Base-by-base conservation (phyloP, 30 jellyfish, hydroid and myxozoan genomes). In the Morbakka virulenta region DNA sequence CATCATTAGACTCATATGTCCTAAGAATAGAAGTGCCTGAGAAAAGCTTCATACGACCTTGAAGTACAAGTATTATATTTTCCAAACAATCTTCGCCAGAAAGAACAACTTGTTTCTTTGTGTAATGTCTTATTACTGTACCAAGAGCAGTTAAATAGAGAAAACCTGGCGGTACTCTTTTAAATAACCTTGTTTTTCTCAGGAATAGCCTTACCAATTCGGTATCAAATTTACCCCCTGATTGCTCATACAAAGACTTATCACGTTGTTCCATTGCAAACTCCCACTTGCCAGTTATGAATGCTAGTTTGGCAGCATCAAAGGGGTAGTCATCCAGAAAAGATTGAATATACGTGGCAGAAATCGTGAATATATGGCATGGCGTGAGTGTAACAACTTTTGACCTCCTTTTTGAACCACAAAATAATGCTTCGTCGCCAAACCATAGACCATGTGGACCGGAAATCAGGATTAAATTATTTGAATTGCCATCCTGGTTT, bases 391-490 rank as follows among this genome's bases (percentile, higher is more conserved):
- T 73, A 57, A 33, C 77, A 0, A 86, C 89, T 1, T 89, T 57
- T 28, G 57, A 51, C 30, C 53, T 49, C 41, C 89, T 35, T 34
- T 76, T 68, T 64, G 89, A 66, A 13, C 21, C 17, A n/a, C 86
- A 50, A 62, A 85, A 85, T n/a, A 85, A 69, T 62, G 50, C 81
- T 67, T 85, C 95, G 53, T 85, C 95, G 21, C 95, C 89, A 85
- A 85, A 85, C 95, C 95, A 83, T 14, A 74, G 23, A 1, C 88
- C 83, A 0, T 35, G 64, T 50, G 84, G 78, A 0, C 83, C 77
- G 1, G 84, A 82, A 72, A 48, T 65, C 1, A 72, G 64, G 21
- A 73, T 53, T 24, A 67, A 83, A 74, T 57, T 72, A 33, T 74
- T 74, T n/a, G n/a, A n/a, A n/a, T n/a, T n/a, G n/a, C n/a, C n/a